These are phyloP conservation scores for Rhamphomyia laevipes DNA, from an alignment of 2,888 invertebrate genomes.

Conservation along the genomic window DNA sequence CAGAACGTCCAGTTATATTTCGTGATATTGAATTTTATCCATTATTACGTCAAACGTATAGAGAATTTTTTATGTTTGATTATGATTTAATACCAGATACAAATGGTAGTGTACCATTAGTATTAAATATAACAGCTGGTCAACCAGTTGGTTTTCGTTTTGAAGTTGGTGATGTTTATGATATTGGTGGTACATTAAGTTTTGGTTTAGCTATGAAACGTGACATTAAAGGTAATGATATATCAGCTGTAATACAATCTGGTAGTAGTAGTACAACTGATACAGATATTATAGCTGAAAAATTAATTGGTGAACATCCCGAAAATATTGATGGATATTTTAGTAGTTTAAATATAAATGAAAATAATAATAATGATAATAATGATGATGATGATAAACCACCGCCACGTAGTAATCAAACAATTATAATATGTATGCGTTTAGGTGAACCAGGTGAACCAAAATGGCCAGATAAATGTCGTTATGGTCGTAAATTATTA, in stretches of 20 bases:
- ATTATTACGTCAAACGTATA: conserved; percentile 48
- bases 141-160: conserved; percentile 56
- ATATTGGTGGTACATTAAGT: conserved; percentile 69
- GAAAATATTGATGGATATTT: conserved; percentile 18
- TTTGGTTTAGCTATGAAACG: conserved; percentile 59
- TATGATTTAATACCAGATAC: conserved; percentile 56
- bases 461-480: conserved; percentile 49
- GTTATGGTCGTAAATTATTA: conserved; percentile 41
- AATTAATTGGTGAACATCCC: conserved; percentile 16
- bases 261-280: conserved; percentile 18
- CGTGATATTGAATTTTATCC: conserved; percentile 30
- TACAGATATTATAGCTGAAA: conserved; percentile 29
- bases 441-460: conserved; percentile 48
- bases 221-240: conserved; percentile 27
- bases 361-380: conserved; percentile 1
- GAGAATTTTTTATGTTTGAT: conserved; percentile 65
- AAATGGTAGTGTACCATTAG: conserved; percentile 49
- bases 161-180: conserved; percentile 54
- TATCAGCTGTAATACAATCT: conserved; percentile 16
- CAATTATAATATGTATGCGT: conserved; percentile 50
- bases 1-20: conserved; percentile 24
- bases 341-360: conserved; percentile 17
- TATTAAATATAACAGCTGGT: conserved; percentile 55
- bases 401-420: conserved; percentile 31
- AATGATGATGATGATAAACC: conserved; percentile 15